Percentiles rank a stretch among this genome's conserved stretches.
Evolutionary conservation across 2,888 invertebrate genomes (phyloP).

Genomic region (Gnatocerus cornutus): DNA sequence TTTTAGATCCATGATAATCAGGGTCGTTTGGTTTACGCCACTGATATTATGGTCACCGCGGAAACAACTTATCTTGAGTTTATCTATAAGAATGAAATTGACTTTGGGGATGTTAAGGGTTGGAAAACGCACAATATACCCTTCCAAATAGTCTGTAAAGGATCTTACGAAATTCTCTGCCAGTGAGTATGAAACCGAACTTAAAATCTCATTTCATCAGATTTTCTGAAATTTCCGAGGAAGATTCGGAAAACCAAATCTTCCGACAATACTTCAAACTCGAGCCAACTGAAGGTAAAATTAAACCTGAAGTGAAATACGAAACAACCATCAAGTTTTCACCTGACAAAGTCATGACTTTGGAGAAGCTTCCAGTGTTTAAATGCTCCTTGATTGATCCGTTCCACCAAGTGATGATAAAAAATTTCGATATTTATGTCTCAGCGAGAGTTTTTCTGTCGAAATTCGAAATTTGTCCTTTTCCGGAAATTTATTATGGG

Average conservation of each 20-base stretch:
- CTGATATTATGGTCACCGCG: conserved; percentile 69
- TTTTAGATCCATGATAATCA: conserved; percentile 71
- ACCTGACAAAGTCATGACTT: conserved; percentile 58
- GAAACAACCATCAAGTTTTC: conserved; percentile 57
- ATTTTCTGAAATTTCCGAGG: conserved; percentile 52
- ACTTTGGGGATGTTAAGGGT: conserved; percentile 76
- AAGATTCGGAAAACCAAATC: conserved; percentile 29
- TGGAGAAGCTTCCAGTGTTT: conserved; percentile 62
- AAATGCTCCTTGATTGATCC: conserved; percentile 62
- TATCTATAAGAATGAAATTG: conserved; percentile 69
- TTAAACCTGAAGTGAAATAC: conserved; percentile 52
- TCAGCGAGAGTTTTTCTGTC: conserved; percentile 64
- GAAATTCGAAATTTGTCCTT: conserved; percentile 74
- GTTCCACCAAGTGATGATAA: conserved; percentile 58
- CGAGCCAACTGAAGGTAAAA: conserved; percentile 45
- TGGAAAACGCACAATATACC: conserved; percentile 70
- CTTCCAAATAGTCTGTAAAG: conserved; percentile 75
- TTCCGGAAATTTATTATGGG: conserved; percentile 76
- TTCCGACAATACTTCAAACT: conserved; percentile 52
- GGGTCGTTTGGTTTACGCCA: conserved; percentile 67
- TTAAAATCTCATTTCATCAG: conserved; percentile 45
- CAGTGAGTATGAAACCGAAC: conserved; percentile 48
- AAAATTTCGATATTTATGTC: conserved; percentile 59
- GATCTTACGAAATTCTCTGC: conserved; percentile 69
- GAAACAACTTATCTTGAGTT: conserved; percentile 77